Evolutionary conservation across 2,797 vertebrate species (phyloP).

Genomic region (Channa striata): DNA sequence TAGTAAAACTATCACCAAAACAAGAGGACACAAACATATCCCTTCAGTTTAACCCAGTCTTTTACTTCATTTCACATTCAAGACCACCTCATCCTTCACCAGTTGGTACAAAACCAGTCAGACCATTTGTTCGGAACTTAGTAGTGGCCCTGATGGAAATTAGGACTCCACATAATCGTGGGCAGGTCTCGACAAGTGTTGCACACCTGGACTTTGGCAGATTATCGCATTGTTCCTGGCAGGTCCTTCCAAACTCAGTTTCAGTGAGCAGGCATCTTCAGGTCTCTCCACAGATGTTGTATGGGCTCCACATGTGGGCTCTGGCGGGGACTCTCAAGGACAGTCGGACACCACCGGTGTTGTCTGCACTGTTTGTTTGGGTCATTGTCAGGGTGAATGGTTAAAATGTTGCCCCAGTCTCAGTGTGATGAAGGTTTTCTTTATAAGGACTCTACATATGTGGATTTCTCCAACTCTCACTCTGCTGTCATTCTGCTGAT

Average conservation of each 20-base stretch:
- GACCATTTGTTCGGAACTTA: neutral
- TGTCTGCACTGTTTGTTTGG: neutral
- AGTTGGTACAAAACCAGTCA: neutral
- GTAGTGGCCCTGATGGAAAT: neutral
- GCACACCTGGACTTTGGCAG: neutral
- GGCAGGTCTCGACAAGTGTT: neutral
- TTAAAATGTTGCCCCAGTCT: neutral
- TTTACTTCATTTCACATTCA: neutral
- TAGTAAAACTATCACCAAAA: neutral
- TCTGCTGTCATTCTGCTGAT: no score
- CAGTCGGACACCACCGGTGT: neutral
- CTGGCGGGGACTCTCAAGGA: neutral
- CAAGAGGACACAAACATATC: neutral
- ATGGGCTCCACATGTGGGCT: neutral
- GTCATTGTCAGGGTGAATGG: neutral
- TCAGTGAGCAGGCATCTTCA: neutral
- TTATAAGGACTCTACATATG: no score
- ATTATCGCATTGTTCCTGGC: neutral
- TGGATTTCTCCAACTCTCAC: no score
- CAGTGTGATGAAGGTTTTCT: no score
- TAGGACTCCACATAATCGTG: neutral
- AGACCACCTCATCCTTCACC: neutral
- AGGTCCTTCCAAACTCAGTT: neutral
- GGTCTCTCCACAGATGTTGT: neutral
- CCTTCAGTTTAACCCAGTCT: neutral